A percentile compares a stretch with the other conserved stretches of the same genome.
phyloP scores from a whole-genome alignment of 2,888 invertebrate genomes.

The Drosophila infuscata region DNA sequence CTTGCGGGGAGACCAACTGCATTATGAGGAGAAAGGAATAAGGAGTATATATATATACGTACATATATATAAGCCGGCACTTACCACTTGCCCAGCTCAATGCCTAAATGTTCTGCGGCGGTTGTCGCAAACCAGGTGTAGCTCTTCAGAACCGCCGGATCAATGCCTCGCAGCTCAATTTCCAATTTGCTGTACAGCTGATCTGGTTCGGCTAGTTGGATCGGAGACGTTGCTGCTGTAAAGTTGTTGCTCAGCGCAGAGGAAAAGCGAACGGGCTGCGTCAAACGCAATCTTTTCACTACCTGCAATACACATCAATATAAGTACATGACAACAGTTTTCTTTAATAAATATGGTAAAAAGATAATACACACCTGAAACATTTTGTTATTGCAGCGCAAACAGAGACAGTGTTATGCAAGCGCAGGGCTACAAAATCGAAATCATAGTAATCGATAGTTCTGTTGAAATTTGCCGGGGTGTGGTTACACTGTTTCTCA shows the following conservation, averaged over 20 bases:
- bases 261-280: slow-evolving; percentile 49
- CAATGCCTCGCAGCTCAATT: slow-evolving; percentile 94
- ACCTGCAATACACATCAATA: slow-evolving; percentile 23
- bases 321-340: background rate
- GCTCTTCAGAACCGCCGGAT: slow-evolving; percentile 94
- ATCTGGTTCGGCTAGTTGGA: slow-evolving; percentile 85
- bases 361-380: slow-evolving; percentile 55
- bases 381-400: slow-evolving; percentile 53
- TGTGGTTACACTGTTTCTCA: slow-evolving; percentile 36
- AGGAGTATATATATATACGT: background rate
- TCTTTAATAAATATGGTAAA: slow-evolving; percentile 27
- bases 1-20: slow-evolving; percentile 90
- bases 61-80: slow-evolving; percentile 7
- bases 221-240: slow-evolving; percentile 2
- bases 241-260: slow-evolving; percentile 37
- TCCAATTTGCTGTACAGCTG: slow-evolving; percentile 93
- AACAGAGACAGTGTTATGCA: slow-evolving; percentile 63
- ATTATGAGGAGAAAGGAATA: slow-evolving; percentile 69
- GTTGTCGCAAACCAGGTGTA: slow-evolving; percentile 93
- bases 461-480: slow-evolving; percentile 5
- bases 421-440: slow-evolving; percentile 39
- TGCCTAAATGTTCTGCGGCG: slow-evolving; percentile 92
- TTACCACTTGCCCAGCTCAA: slow-evolving; percentile 90
- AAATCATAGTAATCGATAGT: slow-evolving; percentile 15
- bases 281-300: slow-evolving; percentile 39